These are phyloP conservation scores for Percopsis transmontana DNA, from an alignment of 2,113 vertebrate genomes.

Conservation along the genomic window DNA sequence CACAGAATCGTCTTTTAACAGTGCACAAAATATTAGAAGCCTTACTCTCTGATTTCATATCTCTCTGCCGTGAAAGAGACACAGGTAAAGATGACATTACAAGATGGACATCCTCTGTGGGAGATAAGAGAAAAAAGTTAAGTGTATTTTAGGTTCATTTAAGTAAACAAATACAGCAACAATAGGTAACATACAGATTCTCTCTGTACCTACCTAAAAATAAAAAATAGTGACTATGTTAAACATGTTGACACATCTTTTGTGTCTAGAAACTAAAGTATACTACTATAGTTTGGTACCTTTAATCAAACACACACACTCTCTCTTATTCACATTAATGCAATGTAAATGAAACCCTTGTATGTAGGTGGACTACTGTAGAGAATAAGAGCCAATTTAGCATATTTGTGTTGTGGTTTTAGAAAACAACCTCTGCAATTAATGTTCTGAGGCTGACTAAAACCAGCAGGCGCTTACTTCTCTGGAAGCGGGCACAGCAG, in stretches of 20 bases:
- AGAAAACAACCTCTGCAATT: too few relatives aligned
- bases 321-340: too few relatives aligned
- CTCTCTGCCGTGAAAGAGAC: constrained; percentile 36
- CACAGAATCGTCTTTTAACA: not conserved
- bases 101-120: constrained; percentile 40
- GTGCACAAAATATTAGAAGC: not conserved
- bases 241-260: too few relatives aligned
- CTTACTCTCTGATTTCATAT: constrained; percentile 41
- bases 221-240: too few relatives aligned
- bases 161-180: constrained; percentile 3
- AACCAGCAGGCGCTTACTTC: constrained; percentile 73
- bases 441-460: not conserved
- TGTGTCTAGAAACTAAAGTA: too few relatives aligned
- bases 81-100: constrained; percentile 42
- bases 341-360: too few relatives aligned
- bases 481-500: constrained; percentile 88
- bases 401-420: too few relatives aligned
- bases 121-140: not conserved
- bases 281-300: too few relatives aligned
- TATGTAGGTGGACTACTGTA: too few relatives aligned
- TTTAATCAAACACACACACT: too few relatives aligned
- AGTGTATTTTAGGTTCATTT: not conserved
- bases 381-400: too few relatives aligned
- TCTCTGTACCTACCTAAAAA: too few relatives aligned
- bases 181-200: not conserved